Evolutionary conservation across 2,113 vertebrate genomes (phyloP).

Genomic region (Phalacrocorax carbo): DNA sequence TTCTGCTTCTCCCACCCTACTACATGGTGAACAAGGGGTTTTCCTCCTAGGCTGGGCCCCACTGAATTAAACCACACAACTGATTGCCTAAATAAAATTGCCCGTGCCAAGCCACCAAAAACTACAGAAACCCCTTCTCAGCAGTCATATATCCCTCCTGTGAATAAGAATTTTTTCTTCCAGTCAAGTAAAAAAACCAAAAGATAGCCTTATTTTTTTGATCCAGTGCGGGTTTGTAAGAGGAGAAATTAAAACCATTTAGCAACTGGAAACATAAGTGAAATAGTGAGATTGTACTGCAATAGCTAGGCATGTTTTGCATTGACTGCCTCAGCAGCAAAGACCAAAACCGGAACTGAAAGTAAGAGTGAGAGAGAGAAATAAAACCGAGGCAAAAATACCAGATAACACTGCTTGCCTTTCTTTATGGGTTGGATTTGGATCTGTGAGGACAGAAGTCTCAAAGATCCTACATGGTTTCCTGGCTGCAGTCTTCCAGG

Average conservation of each 20-base stretch:
- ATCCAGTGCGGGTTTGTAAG: background rate
- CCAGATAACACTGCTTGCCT: background rate
- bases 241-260: background rate
- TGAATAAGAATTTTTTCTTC: background rate
- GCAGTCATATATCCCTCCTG: background rate
- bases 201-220: background rate
- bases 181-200: background rate
- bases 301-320: background rate
- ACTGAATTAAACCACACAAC: background rate
- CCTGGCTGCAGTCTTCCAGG: background rate
- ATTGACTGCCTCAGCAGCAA: background rate
- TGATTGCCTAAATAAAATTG: background rate
- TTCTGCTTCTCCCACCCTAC: background rate
- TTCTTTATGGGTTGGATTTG: background rate
- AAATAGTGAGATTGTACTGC: background rate
- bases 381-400: background rate
- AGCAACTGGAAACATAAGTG: background rate
- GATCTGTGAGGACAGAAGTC: background rate
- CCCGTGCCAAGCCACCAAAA: background rate
- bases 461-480: background rate
- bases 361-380: background rate
- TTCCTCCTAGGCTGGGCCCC: background rate
- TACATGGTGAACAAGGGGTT: background rate
- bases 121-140: background rate
- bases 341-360: constrained; percentile 42